Evolutionary conservation across 92 coral and sea anemone genomes (phyloP).

Genomic region (Isaurus tuberculatus): DNA sequence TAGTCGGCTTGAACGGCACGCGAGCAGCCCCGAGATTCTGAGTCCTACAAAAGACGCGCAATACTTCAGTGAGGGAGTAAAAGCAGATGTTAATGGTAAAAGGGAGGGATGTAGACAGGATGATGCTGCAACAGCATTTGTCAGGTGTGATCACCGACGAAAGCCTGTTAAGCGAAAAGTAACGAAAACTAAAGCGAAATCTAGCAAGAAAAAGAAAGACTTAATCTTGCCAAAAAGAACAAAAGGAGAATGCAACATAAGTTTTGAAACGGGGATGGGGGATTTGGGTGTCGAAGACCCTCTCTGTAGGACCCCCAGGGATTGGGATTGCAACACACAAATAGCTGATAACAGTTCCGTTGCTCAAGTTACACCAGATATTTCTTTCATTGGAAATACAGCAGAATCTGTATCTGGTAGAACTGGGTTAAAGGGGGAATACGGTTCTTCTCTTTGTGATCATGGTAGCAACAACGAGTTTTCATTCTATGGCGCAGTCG

Average conservation of each 20-base stretch:
- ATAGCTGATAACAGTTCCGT: neutral
- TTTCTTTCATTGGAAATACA: constrained; percentile 8
- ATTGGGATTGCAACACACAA: neutral
- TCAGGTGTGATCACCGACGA: constrained; percentile 44
- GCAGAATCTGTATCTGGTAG: constrained; percentile 19
- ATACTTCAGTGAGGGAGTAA: neutral
- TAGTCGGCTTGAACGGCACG: constrained; percentile 55
- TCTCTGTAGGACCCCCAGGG: neutral
- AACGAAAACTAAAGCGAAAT: neutral
- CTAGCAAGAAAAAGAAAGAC: constrained; percentile 2
- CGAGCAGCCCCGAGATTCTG: constrained; percentile 86
- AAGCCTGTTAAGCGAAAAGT: constrained; percentile 50
- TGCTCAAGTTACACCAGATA: neutral
- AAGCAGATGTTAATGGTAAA: neutral
- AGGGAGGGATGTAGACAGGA: neutral
- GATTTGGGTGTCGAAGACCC: neutral
- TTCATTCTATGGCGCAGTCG: neutral
- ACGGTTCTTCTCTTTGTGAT: neutral
- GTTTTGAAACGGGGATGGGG: neutral
- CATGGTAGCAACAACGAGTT: neutral
- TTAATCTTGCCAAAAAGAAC: neutral
- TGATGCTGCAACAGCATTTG: constrained; percentile 19
- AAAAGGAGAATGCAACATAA: neutral
- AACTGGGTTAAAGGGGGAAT: neutral
- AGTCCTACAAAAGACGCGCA: constrained; percentile 57